Percentiles rank a stretch among this genome's conserved stretches.
These are phyloP conservation scores for Lateolabrax maculatus DNA, from an alignment of 2,797 vertebrate species.

Conservation along the genomic window DNA sequence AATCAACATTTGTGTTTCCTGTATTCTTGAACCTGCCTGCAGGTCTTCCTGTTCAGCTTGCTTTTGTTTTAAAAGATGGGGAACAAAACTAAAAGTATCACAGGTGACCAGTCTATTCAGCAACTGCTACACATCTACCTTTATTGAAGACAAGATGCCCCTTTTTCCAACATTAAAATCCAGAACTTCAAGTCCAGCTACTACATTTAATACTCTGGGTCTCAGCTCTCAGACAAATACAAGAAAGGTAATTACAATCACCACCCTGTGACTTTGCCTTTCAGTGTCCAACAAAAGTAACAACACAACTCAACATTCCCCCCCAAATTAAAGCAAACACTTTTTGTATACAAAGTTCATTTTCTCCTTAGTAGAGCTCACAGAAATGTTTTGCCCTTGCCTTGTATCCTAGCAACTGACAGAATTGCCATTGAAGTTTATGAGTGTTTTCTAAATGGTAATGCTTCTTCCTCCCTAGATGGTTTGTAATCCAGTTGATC, in stretches of 20 bases:
- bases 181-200: neutral
- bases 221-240: conserved; percentile 6
- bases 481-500: conserved; percentile 73
- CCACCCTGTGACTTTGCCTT: conserved; percentile 38
- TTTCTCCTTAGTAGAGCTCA: conserved; percentile 58
- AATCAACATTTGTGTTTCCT: conserved; percentile 13
- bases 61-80: conserved; percentile 30
- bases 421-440: conserved; percentile 73
- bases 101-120: neutral
- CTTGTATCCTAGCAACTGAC: conserved; percentile 81
- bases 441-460: conserved; percentile 73
- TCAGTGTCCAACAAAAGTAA: conserved; percentile 37
- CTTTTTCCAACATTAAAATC: conserved; percentile 13
- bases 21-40: conserved; percentile 31
- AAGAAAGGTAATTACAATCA: conserved; percentile 9
- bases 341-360: conserved; percentile 69
- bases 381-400: conserved; percentile 69
- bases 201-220: neutral
- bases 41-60: conserved; percentile 22
- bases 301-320: neutral
- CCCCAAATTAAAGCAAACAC: conserved; percentile 26
- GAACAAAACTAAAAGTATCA: conserved; percentile 24
- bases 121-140: conserved; percentile 11
- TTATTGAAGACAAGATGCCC: conserved; percentile 29
- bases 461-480: conserved; percentile 60